These are phyloP conservation scores for Mesochorus sp. DNA, from an alignment of 2,888 invertebrate genomes.

Conservation along the genomic window DNA sequence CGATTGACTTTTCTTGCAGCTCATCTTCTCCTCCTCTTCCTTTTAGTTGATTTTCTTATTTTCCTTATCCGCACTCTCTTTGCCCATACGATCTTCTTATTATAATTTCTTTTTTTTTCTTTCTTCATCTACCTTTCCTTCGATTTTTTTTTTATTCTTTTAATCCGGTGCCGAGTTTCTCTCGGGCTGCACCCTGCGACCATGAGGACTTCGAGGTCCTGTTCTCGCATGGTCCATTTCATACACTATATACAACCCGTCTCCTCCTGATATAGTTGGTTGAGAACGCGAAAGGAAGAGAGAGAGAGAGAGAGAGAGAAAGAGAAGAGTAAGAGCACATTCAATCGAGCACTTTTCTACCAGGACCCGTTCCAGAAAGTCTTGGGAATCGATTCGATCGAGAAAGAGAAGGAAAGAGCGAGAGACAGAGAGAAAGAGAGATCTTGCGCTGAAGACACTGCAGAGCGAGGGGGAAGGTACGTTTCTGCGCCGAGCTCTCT, in stretches of 20 bases:
- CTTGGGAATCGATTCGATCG: conserved; percentile 55
- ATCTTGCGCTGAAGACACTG: conserved; percentile 15
- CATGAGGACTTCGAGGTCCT: conserved; percentile 30
- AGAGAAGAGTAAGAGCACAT: conserved; percentile 10
- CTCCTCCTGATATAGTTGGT: conserved; percentile 38
- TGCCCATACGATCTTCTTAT: conserved; percentile 12
- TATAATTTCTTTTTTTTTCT: conserved; percentile 8
- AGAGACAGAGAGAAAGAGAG: not conserved
- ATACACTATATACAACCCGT: conserved; percentile 14
- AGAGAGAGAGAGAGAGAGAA: conserved; percentile 14
- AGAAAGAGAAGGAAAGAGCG: not conserved
- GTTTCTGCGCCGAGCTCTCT: conserved; percentile 52
- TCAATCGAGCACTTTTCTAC: conserved; percentile 56
- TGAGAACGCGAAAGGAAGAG: not conserved
- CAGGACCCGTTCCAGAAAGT: conserved; percentile 57
- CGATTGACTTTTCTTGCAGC: conserved; percentile 31
- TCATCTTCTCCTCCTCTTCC: conserved; percentile 20
- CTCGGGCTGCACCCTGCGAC: conserved; percentile 46
- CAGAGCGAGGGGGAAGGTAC: conserved; percentile 27
- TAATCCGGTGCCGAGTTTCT: conserved; percentile 22
- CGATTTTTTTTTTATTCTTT: conserved; percentile 29
- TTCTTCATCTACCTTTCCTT: not conserved
- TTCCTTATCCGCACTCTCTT: not conserved
- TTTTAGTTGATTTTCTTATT: not conserved
- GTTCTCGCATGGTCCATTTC: conserved; percentile 23